A percentile compares a stretch with the other conserved stretches of the same genome.
phyloP scores from a whole-genome alignment of 2,797 vertebrate genomes.

The Aotus griseimembra region DNA sequence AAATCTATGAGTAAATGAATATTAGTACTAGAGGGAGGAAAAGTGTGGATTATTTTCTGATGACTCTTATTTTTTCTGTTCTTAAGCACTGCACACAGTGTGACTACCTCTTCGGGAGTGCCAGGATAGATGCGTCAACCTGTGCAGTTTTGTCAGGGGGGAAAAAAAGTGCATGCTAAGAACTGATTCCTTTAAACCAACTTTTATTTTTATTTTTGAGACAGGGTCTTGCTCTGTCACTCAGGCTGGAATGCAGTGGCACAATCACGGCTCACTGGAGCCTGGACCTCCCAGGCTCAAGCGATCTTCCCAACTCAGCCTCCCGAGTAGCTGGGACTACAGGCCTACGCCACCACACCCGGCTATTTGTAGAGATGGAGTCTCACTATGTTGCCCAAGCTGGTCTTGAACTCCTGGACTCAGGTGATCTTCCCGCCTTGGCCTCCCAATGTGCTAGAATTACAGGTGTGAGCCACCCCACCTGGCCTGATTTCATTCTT shows the following conservation, averaged over 20 bases:
- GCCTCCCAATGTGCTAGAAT: neutral
- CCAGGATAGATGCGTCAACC: accelerated
- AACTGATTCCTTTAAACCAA: neutral
- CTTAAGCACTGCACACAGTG: too few species aligned
- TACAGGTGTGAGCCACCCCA: neutral
- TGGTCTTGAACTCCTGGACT: neutral
- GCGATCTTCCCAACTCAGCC: neutral
- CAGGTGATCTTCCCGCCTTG: neutral
- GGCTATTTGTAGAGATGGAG: neutral
- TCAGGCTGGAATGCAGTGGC: neutral
- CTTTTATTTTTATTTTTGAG: neutral
- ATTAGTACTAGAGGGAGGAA: neutral
- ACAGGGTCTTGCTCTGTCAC: neutral
- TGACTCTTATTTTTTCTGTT: neutral
- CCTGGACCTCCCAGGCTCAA: neutral
- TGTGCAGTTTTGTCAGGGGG: neutral
- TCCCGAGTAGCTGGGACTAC: neutral
- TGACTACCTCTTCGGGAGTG: neutral
- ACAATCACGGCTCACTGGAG: neutral
- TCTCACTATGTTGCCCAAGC: neutral
- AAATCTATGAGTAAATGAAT: neutral
- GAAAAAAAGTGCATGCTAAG: neutral
- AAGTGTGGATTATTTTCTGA: neutral
- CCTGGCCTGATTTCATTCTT: neutral
- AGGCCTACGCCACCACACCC: neutral